Evolutionary conservation across 2,113 vertebrate genomes (phyloP).

Genomic region (Bambusicola thoracicus): DNA sequence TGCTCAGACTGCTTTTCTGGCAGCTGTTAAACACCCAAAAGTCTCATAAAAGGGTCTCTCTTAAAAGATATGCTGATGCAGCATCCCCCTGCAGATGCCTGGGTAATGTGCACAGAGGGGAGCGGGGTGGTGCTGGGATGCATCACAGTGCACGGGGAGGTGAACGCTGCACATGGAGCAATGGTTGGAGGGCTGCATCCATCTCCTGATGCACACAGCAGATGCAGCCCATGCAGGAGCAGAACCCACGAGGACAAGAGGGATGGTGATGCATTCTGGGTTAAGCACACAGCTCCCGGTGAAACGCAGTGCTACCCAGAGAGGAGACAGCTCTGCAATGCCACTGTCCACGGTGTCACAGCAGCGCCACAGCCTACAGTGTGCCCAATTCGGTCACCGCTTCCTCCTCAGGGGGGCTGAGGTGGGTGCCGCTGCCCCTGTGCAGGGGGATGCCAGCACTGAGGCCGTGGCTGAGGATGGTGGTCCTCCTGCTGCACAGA

Average conservation of each 20-base stretch:
- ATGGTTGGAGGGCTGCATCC: background rate
- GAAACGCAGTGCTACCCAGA: accelerated
- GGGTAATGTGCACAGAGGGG: background rate
- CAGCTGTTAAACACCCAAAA: accelerated
- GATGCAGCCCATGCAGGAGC: accelerated
- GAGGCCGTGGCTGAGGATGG: slow-evolving; percentile 71
- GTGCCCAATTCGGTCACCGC: slow-evolving; percentile 18
- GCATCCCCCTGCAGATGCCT: background rate
- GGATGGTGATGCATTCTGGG: accelerated
- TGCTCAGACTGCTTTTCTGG: background rate
- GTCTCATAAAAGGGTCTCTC: accelerated
- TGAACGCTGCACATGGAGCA: accelerated
- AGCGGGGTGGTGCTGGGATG: background rate
- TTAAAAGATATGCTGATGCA: accelerated
- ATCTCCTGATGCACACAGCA: accelerated
- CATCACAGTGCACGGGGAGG: accelerated
- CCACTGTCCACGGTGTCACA: accelerated
- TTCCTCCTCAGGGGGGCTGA: slow-evolving; percentile 19
- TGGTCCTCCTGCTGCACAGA: slow-evolving; percentile 74
- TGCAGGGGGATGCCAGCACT: background rate
- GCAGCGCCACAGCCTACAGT: background rate
- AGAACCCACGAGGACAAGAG: accelerated
- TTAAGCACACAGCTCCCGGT: accelerated
- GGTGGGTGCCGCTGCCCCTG: background rate
- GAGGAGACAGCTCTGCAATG: background rate